phyloP scores from a whole-genome alignment of 2,113 vertebrate species.

The Lepidothrix coronata region DNA sequence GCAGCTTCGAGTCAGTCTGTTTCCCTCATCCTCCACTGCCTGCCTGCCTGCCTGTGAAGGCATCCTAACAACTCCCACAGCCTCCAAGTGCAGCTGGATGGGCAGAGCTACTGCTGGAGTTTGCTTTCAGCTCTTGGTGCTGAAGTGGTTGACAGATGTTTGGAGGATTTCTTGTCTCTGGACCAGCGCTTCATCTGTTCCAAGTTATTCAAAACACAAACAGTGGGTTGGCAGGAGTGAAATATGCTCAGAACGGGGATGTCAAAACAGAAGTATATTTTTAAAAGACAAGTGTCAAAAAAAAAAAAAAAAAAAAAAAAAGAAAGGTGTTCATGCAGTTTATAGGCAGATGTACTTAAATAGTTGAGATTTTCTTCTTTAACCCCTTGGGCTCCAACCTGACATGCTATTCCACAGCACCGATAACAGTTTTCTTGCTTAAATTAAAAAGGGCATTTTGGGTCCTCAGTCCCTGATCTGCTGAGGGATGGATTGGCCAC shows the following conservation, averaged over 20 bases:
- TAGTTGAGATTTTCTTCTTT: neutral
- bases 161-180: slow-evolving; percentile 37
- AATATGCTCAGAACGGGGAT: slow-evolving; percentile 26
- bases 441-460: neutral
- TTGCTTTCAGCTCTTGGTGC: neutral
- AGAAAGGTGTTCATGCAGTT: neutral
- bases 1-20: neutral
- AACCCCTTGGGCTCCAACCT: neutral
- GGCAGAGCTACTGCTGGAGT: neutral
- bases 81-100: neutral
- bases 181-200: slow-evolving; percentile 13
- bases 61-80: neutral
- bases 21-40: neutral
- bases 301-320: neutral
- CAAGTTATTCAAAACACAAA: slow-evolving; percentile 52
- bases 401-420: neutral
- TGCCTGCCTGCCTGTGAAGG: neutral
- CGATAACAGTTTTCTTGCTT: neutral
- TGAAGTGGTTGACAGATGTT: slow-evolving; percentile 25
- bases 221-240: slow-evolving; percentile 44
- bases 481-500: neutral
- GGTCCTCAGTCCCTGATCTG: neutral
- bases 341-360: slow-evolving; percentile 13
- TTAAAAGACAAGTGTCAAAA: slow-evolving; percentile 44
- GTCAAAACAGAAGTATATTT: slow-evolving; percentile 60